Percentiles rank a stretch among this genome's conserved stretches.
Evolutionary conservation across 2,797 vertebrate species (phyloP).

Genomic region (Rhinatrema bivittatum): DNA sequence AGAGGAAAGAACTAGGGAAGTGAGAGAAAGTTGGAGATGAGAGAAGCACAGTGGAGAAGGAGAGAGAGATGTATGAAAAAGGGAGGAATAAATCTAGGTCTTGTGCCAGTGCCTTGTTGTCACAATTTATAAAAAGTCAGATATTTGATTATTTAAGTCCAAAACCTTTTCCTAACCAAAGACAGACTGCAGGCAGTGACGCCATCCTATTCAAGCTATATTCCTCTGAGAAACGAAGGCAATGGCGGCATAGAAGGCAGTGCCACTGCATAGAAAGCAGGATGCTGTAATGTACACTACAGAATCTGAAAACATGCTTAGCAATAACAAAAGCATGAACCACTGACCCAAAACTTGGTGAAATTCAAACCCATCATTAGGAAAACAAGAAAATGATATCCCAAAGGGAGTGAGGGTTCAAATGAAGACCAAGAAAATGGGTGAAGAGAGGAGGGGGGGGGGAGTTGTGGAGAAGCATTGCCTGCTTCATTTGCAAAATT

Average conservation of each 20-base stretch:
- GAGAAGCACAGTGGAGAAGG: too few relatives aligned
- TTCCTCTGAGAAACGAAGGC: too few relatives aligned
- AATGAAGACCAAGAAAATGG: conserved; percentile 4
- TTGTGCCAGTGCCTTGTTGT: too few relatives aligned
- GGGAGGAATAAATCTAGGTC: too few relatives aligned
- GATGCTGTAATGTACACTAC: conserved; percentile 29
- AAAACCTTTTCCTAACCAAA: too few relatives aligned
- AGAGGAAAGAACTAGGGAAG: too few relatives aligned
- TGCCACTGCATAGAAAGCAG: conserved; percentile 27
- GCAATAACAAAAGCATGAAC: conserved; percentile 56
- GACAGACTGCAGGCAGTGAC: too few relatives aligned
- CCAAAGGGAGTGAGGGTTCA: conserved; percentile 37
- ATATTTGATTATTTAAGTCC: too few relatives aligned
- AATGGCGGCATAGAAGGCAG: conserved; percentile 29
- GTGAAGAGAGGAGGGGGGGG: conserved; percentile 12
- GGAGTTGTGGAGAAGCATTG: conserved; percentile 2
- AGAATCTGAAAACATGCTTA: conserved; percentile 39
- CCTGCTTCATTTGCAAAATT: background rate
- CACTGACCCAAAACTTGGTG: conserved; percentile 36
- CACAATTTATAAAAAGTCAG: too few relatives aligned
- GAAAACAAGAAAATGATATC: conserved; percentile 49
- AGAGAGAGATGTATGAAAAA: too few relatives aligned
- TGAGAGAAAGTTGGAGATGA: too few relatives aligned
- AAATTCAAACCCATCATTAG: conserved; percentile 51
- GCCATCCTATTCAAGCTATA: too few relatives aligned